Conservation (phyloP, 1,140 invertebrate genomes). For the Leptoteleia sp. region DNA sequence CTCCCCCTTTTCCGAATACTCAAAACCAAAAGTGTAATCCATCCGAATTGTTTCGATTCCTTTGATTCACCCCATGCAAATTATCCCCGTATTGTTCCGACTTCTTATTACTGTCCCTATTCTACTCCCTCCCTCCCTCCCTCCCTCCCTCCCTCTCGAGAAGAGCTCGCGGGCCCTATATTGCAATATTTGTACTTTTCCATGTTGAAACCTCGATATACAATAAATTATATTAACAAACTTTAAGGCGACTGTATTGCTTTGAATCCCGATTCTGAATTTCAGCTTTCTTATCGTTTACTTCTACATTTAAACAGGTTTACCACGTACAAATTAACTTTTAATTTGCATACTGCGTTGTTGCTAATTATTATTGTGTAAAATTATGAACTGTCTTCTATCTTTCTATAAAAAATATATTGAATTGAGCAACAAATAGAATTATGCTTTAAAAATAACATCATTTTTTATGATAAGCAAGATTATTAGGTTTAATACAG, state of each 20-base stretch:
- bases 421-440: too few species aligned
- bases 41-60: slow-evolving; percentile 22
- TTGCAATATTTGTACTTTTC: slow-evolving; percentile 83
- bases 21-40: slow-evolving; percentile 23
- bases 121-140: slow-evolving; percentile 77
- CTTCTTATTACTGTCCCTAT: slow-evolving; percentile 53
- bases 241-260: slow-evolving; percentile 73
- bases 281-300: too few species aligned
- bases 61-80: slow-evolving; percentile 24
- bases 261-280: too few species aligned
- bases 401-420: too few species aligned
- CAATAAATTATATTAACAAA: slow-evolving; percentile 83
- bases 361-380: too few species aligned
- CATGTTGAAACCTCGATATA: slow-evolving; percentile 82
- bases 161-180: slow-evolving; percentile 81
- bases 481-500: too few species aligned
- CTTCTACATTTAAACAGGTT: too few species aligned
- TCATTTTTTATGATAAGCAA: too few species aligned
- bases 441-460: too few species aligned
- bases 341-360: too few species aligned
- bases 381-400: too few species aligned
- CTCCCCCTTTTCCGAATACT: slow-evolving; percentile 10
- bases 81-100: slow-evolving; percentile 21
- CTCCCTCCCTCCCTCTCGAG: slow-evolving; percentile 79
- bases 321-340: too few species aligned